phyloP scores from a whole-genome alignment of 1,140 invertebrate genomes.

The Drosophila sproati region DNA sequence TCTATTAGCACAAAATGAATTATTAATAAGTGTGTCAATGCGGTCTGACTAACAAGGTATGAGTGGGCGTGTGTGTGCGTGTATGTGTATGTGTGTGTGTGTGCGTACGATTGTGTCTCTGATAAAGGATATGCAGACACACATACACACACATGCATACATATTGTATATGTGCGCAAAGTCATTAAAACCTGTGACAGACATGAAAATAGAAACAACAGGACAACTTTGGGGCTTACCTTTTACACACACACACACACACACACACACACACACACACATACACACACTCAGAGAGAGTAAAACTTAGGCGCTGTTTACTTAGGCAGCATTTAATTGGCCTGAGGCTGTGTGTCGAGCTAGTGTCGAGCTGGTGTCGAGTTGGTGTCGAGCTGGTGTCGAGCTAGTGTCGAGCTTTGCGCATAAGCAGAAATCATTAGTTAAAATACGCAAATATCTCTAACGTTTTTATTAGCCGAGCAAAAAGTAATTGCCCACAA shows the following conservation, averaged over 20 bases:
- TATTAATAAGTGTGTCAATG: constrained; percentile 74
- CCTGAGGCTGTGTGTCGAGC: background rate
- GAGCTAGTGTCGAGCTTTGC: constrained; percentile 18
- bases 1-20: constrained; percentile 73
- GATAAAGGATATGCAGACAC: constrained; percentile 20
- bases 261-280: constrained; percentile 20
- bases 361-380: background rate
- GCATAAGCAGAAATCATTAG: constrained; percentile 76
- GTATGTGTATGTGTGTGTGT: constrained; percentile 16
- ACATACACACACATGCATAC: background rate
- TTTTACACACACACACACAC: constrained; percentile 17
- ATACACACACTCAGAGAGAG: constrained; percentile 30
- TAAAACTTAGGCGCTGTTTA: constrained; percentile 59
- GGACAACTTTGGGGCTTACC: constrained; percentile 35
- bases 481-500: constrained; percentile 77
- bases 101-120: background rate
- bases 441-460: constrained; percentile 80
- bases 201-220: constrained; percentile 45
- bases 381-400: constrained; percentile 2
- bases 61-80: constrained; percentile 2
- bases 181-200: constrained; percentile 56
- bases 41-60: constrained; percentile 60
- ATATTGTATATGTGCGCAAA: constrained; percentile 21
- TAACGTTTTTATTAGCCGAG: constrained; percentile 79
- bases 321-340: constrained; percentile 47